Base-by-base conservation (phyloP, 2,888 invertebrate genomes). In the Endotricha flammealis region DNA sequence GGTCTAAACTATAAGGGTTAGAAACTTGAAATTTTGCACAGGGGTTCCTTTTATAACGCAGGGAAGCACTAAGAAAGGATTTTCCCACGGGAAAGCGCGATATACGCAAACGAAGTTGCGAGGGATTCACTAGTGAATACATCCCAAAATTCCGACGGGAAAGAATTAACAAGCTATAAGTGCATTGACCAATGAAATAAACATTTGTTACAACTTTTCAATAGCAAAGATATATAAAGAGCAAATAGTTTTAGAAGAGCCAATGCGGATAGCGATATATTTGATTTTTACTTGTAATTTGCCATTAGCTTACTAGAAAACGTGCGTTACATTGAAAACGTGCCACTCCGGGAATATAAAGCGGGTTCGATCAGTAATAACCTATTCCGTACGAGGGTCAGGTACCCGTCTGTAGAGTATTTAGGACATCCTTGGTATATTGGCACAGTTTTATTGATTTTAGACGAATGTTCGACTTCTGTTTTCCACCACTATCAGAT, bases 321-420 rank as follows among this genome's bases (percentile, higher is more conserved):
- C 49, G 50, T 41, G 36, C 49, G 48, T 53, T 46, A 53, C 47
- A 58, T 56, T 53, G 53, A 57, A 61, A 55, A 39, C 41, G 46
- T 41, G 35, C 32, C 52, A 47, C 46, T 38, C 36, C 29, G 40
- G 42, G 60, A 58, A 59, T 61, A 50, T 56, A 56, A 61, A 46
- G 50, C 41, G 44, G 56, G 35, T 45, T 60, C 52, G 50, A 46
- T 50, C 36, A 38, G 46, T 48, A 57, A 50, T 53, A 52, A 34
- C 44, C 48, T 48, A 50, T 53, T 58, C 44, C 40, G 41, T 39
- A 50, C 49, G 49, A 46, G 31, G 47, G 54, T 55, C 51, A 52
- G 52, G 54, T 51, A 48, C 42, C 43, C 38, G 29, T n/a, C n/a
- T n/a, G 31, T 36, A 32, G 41, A 44, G 42, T 48, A 49, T 48